Evolutionary conservation across 1,140 invertebrate species (phyloP), one percentile per base, ranked within the genome.

Genomic region (Lepidurus packardi): DNA sequence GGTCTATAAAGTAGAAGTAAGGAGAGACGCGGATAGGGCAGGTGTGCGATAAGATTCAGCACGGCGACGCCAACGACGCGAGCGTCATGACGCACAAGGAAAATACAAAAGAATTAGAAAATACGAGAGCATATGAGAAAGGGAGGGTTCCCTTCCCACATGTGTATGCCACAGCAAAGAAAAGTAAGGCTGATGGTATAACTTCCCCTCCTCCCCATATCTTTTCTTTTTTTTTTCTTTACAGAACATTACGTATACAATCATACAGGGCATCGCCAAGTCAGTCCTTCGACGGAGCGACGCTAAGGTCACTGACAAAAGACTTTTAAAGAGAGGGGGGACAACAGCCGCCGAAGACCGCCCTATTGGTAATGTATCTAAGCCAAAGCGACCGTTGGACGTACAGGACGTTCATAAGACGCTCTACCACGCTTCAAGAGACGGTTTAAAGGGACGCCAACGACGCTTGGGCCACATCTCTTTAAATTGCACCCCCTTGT

Each of bases 391-490:
- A 65, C 53, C 53, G 53, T 65, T 65, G 13, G 53, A 9, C 34
- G 34, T 4, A 34, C 4, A 34, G 34, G 34, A 34, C 34, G 34
- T 34, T 34, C 53, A 65, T 65, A 65, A 65, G 53, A 65, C 53
- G 53, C 21, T 65, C 16, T 65, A 65, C 16, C 16, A 65, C 53
- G 53, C 21, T 65, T n/a, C 53, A 65, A 65, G 21, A 65, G 53
- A 65, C 53, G 53, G 53, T 65, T 65, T 65, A 65, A 65, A 65
- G 53, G 53, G 53, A 65, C 53, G 53, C 53, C 53, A 65, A 65
- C 53, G 53, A 65, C 53, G 53, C 53, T 65, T 1, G 34, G 34
- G 53, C 53, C 53, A 65, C 8, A 21, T 65, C 53, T 21, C 53
- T 65, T 65, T 65, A 65, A 65, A 65, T 65, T 65, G 53, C 53